Conservation (phyloP, 2,113 vertebrate genomes). For the Ciconia boyciana region DNA sequence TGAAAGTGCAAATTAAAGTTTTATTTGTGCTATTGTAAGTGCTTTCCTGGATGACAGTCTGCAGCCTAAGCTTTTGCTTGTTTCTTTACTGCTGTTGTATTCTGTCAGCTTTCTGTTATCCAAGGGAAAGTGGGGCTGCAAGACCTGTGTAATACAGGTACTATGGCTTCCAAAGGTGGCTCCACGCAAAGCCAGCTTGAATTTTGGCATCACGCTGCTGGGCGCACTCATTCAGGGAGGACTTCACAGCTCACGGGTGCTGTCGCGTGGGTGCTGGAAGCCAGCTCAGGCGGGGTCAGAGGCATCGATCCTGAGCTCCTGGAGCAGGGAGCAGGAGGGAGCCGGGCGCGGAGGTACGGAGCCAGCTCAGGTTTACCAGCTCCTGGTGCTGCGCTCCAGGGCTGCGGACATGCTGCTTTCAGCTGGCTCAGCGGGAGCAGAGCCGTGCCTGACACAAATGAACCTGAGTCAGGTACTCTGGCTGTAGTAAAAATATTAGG, state of each 20-base stretch:
- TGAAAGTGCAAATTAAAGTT: not conserved
- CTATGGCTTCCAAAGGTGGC: not conserved
- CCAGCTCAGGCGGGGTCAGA: not conserved
- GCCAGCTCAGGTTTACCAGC: not conserved
- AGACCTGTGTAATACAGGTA: not conserved
- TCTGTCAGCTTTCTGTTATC: not conserved
- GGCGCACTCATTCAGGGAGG: accelerated
- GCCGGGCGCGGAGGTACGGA: accelerated
- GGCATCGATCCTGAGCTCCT: not conserved
- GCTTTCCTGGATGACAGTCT: not conserved
- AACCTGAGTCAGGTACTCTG: not conserved
- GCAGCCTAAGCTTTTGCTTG: not conserved
- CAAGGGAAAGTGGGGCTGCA: not conserved
- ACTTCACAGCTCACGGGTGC: not conserved
- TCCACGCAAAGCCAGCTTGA: not conserved
- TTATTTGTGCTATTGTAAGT: not conserved
- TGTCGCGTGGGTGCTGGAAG: not conserved
- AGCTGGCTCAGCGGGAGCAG: not conserved
- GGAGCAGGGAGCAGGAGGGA: not conserved
- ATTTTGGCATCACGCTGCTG: not conserved
- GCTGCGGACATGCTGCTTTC: accelerated
- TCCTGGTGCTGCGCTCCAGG: not conserved
- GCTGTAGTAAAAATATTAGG: not conserved
- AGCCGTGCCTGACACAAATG: not conserved
- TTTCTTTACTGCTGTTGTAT: not conserved